Percentiles rank a stretch among this genome's conserved stretches.
phyloP scores from a whole-genome alignment of 2,113 vertebrate species.

The Hystrix brachyura region DNA sequence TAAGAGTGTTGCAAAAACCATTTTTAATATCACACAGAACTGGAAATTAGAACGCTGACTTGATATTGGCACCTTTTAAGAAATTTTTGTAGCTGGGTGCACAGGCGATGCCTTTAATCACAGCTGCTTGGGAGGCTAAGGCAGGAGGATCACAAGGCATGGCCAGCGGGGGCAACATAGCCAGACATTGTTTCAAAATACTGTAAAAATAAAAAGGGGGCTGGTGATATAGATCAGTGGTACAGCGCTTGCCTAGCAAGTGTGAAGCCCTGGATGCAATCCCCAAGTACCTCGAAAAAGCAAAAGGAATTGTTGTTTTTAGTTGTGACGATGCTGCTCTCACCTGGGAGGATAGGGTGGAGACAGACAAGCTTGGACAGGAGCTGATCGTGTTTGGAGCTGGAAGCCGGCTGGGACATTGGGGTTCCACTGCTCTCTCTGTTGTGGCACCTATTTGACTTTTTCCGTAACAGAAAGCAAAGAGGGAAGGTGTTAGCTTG shows the following conservation, averaged over 20 bases:
- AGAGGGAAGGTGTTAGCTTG: constrained; percentile 6
- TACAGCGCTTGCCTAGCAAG: neutral
- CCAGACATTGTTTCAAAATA: neutral
- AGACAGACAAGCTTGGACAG: neutral
- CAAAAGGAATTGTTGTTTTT: neutral
- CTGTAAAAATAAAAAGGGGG: neutral
- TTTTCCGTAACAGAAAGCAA: constrained; percentile 49
- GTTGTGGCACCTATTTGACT: neutral
- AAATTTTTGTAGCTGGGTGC: neutral
- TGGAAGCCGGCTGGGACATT: neutral
- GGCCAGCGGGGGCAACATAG: neutral
- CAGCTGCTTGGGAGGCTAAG: neutral
- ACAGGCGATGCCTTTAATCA: neutral
- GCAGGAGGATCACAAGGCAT: neutral
- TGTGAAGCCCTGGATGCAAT: neutral
- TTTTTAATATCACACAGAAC: neutral
- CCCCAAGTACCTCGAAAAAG: neutral
- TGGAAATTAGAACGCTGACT: neutral
- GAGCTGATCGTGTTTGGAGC: neutral
- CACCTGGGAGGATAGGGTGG: neutral
- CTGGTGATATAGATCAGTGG: neutral
- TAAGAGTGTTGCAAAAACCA: neutral
- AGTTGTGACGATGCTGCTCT: neutral
- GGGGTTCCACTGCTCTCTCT: constrained; percentile 3
- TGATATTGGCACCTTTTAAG: neutral